A percentile compares a stretch with the other conserved stretches of the same genome.
Conservation (phyloP, 2,888 invertebrate species). For the Dasypolia templi region DNA sequence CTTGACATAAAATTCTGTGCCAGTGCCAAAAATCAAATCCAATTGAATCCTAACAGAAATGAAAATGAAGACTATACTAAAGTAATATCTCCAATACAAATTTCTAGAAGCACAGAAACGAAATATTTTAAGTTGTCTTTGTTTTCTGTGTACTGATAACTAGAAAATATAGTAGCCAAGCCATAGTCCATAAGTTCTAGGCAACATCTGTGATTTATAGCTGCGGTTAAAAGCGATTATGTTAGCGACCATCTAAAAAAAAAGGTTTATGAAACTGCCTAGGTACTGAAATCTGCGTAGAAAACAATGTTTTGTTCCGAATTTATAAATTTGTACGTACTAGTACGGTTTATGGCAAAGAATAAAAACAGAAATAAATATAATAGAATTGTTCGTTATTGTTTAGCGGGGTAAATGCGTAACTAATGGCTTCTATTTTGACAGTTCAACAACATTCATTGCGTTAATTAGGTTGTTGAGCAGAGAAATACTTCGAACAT, state of each 20-base stretch:
- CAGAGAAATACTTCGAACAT: too few relatives aligned
- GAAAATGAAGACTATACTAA: slow-evolving; percentile 3
- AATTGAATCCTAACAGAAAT: neutral
- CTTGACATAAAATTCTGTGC: neutral
- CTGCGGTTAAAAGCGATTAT: slow-evolving; percentile 37
- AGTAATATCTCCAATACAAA: neutral
- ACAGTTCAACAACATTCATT: too few relatives aligned
- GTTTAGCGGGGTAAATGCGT: too few relatives aligned
- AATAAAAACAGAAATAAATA: neutral
- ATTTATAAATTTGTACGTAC: slow-evolving; percentile 1
- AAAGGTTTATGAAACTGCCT: slow-evolving; percentile 41
- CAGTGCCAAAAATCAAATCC: neutral
- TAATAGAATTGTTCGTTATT: neutral
- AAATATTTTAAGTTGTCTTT: slow-evolving; percentile 29
- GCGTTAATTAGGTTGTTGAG: too few relatives aligned
- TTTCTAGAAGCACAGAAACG: slow-evolving; percentile 3
- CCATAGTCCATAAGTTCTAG: slow-evolving; percentile 36
- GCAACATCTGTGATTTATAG: slow-evolving; percentile 54
- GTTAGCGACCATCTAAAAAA: slow-evolving; percentile 43
- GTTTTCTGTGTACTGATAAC: slow-evolving; percentile 36
- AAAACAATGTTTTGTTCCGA: neutral
- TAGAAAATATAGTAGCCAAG: slow-evolving; percentile 28
- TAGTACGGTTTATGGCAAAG: neutral
- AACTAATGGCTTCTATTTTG: too few relatives aligned
- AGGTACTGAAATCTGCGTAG: slow-evolving; percentile 12